Conservation (phyloP, 2,888 invertebrate species). For the Tigriopus californicus region DNA sequence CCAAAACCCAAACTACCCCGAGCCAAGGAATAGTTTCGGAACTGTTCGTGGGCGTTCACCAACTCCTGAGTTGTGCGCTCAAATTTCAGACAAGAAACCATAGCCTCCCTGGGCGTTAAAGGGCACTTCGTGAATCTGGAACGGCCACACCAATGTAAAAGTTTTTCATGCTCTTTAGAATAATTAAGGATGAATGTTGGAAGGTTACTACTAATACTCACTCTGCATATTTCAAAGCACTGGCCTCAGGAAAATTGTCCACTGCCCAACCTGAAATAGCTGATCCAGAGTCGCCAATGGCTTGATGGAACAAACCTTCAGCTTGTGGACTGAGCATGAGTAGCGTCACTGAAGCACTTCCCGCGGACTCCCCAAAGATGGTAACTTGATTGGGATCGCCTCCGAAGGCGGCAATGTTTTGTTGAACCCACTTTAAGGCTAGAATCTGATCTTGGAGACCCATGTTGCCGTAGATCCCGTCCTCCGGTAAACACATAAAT, state of each 20-base stretch:
- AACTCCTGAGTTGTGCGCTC: not conserved
- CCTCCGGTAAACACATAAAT: not conserved
- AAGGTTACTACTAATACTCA: not conserved
- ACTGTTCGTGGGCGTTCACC: not conserved
- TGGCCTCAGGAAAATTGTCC: not conserved
- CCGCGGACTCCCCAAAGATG: constrained; percentile 9
- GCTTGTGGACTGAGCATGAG: not conserved
- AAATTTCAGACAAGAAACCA: not conserved
- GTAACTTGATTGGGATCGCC: constrained; percentile 6
- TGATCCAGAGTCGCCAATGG: constrained; percentile 8
- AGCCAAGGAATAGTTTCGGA: not conserved
- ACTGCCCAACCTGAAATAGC: constrained; percentile 12
- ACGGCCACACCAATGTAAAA: too few relatives aligned
- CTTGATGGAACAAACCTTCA: not conserved
- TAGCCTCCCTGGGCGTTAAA: too few relatives aligned
- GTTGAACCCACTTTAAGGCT: not conserved
- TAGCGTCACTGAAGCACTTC: not conserved
- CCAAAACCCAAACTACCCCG: constrained; percentile 8
- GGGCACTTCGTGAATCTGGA: too few relatives aligned
- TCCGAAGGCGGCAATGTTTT: constrained; percentile 2
- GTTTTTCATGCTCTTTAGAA: not conserved
- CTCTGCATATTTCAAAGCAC: not conserved
- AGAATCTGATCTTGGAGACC: not conserved
- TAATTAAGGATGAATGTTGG: not conserved
- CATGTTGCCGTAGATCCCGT: not conserved